A percentile compares a stretch with the other conserved stretches of the same genome.
Conservation (phyloP, 2,797 vertebrate species). For the Epinephelus awoara region DNA sequence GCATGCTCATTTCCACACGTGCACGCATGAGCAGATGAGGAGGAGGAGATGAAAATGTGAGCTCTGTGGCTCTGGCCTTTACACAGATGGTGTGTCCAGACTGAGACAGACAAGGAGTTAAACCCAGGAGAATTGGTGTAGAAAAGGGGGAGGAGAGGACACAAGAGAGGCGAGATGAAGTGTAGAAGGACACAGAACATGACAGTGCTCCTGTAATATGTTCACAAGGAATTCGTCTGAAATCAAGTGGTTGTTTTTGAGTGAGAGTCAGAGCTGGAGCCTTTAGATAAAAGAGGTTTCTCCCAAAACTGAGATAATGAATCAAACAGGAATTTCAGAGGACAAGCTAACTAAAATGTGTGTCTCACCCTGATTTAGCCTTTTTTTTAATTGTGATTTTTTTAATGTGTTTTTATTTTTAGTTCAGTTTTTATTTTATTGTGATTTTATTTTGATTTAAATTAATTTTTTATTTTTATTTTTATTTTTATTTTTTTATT, state of each 20-base stretch:
- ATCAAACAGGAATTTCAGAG: neutral
- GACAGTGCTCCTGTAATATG: neutral
- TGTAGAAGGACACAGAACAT: constrained; percentile 12
- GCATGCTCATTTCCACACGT: neutral
- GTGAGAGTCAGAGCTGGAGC: neutral
- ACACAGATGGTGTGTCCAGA: constrained; percentile 76
- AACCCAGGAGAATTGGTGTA: constrained; percentile 40
- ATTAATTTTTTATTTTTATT: too few species aligned
- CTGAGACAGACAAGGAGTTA: constrained; percentile 50
- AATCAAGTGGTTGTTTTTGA: neutral
- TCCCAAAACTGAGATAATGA: neutral
- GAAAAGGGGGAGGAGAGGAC: constrained; percentile 19
- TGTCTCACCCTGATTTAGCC: neutral
- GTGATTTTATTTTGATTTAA: too few species aligned
- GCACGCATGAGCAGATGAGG: constrained; percentile 42
- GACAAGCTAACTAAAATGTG: neutral
- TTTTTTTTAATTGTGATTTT: too few species aligned
- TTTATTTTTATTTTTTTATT: too few species aligned
- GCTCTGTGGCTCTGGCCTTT: constrained; percentile 52
- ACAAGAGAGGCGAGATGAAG: constrained; percentile 2
- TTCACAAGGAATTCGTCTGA: constrained; percentile 1
- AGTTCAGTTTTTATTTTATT: too few species aligned
- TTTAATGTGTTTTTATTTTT: too few species aligned
- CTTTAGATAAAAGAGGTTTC: neutral
- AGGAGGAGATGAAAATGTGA: constrained; percentile 49